phyloP scores from a whole-genome alignment of 2,113 vertebrate species.

The Ailuropoda melanoleuca region DNA sequence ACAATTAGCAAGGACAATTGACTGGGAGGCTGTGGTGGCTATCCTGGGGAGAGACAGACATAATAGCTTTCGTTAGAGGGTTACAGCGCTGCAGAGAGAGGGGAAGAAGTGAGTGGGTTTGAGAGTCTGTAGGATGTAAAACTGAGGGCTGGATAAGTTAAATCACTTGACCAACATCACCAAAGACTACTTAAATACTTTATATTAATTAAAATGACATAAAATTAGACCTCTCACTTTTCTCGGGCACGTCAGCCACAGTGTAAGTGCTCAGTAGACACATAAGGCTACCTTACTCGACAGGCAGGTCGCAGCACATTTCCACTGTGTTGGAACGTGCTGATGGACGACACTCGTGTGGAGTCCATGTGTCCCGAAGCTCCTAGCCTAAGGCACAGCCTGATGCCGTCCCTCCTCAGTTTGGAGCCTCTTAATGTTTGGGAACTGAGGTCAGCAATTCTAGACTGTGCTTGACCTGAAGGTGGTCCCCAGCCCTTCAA shows the following conservation, averaged over 20 bases:
- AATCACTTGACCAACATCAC: neutral
- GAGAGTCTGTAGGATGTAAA: neutral
- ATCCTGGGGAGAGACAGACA: too few species aligned
- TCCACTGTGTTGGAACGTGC: neutral
- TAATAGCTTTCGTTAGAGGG: neutral
- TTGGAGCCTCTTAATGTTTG: neutral
- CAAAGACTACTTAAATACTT: neutral
- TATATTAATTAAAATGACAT: neutral
- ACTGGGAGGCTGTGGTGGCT: neutral
- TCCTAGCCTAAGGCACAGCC: neutral
- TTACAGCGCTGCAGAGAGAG: neutral
- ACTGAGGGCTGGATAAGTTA: neutral
- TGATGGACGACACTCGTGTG: neutral
- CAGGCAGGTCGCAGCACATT: neutral
- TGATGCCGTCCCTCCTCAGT: neutral
- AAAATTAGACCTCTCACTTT: neutral
- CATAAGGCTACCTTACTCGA: rapidly evolving
- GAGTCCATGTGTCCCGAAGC: neutral
- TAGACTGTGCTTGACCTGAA: neutral
- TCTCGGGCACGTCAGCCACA: neutral
- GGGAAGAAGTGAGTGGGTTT: neutral
- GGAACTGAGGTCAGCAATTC: neutral
- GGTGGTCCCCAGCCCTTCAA: neutral
- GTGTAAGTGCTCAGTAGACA: neutral
- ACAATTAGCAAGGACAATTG: neutral